A percentile compares a stretch with the other conserved stretches of the same genome.
phyloP scores from a whole-genome alignment of 2,797 vertebrate genomes.

The Pseudochaenichthys georgianus region DNA sequence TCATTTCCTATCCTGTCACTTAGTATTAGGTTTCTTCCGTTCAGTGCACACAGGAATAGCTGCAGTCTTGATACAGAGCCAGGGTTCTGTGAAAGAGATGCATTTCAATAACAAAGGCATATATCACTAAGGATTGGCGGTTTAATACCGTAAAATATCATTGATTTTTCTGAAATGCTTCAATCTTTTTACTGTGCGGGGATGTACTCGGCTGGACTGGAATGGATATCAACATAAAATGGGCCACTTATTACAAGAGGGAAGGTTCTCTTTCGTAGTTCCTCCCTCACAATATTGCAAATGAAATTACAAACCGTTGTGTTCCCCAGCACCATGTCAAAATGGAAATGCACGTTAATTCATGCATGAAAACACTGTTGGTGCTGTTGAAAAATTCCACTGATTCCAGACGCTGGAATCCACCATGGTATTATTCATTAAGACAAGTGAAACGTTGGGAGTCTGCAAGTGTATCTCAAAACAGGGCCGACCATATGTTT shows the following conservation, averaged over 20 bases:
- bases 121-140: conserved; percentile 65
- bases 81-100: conserved; percentile 65
- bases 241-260: conserved; percentile 60
- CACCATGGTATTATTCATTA: conserved; percentile 88
- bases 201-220: conserved; percentile 58
- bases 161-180: conserved; percentile 74
- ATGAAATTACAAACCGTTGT: conserved; percentile 76
- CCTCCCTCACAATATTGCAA: conserved; percentile 70
- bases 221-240: conserved; percentile 73
- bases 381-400: conserved; percentile 74
- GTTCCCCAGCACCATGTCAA: conserved; percentile 73
- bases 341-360: conserved; percentile 80
- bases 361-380: conserved; percentile 81
- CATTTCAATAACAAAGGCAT: conserved; percentile 77
- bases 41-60: conserved; percentile 70
- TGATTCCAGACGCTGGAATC: conserved; percentile 80
- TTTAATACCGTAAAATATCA: conserved; percentile 75
- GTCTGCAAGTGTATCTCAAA: conserved; percentile 84
- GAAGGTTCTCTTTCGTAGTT: conserved; percentile 50
- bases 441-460: conserved; percentile 86
- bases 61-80: conserved; percentile 66
- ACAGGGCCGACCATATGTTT: conserved; percentile 88
- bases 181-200: conserved; percentile 59
- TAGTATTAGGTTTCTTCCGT: conserved; percentile 74
- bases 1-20: conserved; percentile 81